phyloP scores from a whole-genome alignment of 2,888 invertebrate genomes.

The Lasiommata megera region DNA sequence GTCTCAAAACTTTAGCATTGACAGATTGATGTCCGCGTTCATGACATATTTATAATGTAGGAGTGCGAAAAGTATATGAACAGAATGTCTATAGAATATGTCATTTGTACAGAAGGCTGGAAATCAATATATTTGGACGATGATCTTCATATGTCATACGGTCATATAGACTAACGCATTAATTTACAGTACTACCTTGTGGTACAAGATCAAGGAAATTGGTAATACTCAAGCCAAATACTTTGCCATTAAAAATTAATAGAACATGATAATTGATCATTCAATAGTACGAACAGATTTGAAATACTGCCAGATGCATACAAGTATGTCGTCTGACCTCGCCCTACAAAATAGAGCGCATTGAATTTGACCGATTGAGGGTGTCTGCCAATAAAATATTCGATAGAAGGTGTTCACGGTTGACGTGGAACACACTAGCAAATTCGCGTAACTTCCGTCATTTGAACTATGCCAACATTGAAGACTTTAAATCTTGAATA shows the following conservation, averaged over 20 bases:
- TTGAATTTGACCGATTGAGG: slow-evolving; percentile 21
- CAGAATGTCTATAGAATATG: no score
- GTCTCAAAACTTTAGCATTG: no score
- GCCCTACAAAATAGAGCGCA: slow-evolving; percentile 16
- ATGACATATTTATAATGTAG: no score
- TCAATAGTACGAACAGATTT: slow-evolving; percentile 2
- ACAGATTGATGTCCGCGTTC: no score
- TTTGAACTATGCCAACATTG: no score
- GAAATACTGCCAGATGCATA: slow-evolving; percentile 6
- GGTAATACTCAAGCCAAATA: not conserved
- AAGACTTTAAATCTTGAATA: no score
- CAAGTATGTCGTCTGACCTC: slow-evolving; percentile 16
- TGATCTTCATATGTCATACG: not conserved
- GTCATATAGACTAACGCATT: not conserved
- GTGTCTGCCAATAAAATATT: slow-evolving; percentile 2
- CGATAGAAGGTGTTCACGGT: not conserved
- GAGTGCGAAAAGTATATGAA: no score
- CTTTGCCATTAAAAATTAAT: slow-evolving; percentile 2
- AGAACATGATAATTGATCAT: slow-evolving; percentile 1
- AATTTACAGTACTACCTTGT: not conserved
- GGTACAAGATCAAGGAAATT: not conserved
- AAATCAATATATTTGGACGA: no score
- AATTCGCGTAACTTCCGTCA: not conserved
- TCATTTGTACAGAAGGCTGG: no score
- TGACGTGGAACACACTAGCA: not conserved